Evolutionary conservation across 2,888 invertebrate species (phyloP).

Genomic region (Microplitis manilae): DNA sequence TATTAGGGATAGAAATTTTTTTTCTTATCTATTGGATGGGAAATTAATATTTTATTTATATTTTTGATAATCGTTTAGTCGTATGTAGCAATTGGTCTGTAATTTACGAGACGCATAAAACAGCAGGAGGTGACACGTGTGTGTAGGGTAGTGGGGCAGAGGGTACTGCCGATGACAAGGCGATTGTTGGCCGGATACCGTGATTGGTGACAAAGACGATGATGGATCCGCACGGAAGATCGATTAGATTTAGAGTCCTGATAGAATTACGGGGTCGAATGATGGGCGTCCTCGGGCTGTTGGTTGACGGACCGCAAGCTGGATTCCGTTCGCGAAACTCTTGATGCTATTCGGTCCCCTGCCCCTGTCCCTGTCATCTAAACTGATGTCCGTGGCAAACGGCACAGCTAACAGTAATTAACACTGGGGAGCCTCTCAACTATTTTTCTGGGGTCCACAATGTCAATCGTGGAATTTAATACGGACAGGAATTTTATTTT

Average conservation of each 20-base stretch:
- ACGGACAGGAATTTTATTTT: background rate
- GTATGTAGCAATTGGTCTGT: constrained; percentile 21
- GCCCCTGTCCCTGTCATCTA: constrained; percentile 11
- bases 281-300: background rate
- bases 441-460: background rate
- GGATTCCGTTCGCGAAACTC: constrained; percentile 30
- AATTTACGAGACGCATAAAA: constrained; percentile 23
- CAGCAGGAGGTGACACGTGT: constrained; percentile 24
- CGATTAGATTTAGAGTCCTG: constrained; percentile 27
- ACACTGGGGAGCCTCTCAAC: constrained; percentile 17
- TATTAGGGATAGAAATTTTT: too few relatives aligned
- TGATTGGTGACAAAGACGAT: constrained; percentile 38
- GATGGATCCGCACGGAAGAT: constrained; percentile 19
- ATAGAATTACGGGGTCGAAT: constrained; percentile 31
- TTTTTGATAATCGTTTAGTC: background rate
- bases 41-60: constrained; percentile 1
- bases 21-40: background rate
- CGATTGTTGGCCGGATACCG: constrained; percentile 8
- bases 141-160: background rate
- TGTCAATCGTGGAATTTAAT: background rate
- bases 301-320: constrained; percentile 5
- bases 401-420: constrained; percentile 35
- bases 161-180: constrained; percentile 27
- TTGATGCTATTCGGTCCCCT: constrained; percentile 17
- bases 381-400: constrained; percentile 32